Evolutionary conservation across 2,113 vertebrate species (phyloP).

Genomic region (Grus americana): DNA sequence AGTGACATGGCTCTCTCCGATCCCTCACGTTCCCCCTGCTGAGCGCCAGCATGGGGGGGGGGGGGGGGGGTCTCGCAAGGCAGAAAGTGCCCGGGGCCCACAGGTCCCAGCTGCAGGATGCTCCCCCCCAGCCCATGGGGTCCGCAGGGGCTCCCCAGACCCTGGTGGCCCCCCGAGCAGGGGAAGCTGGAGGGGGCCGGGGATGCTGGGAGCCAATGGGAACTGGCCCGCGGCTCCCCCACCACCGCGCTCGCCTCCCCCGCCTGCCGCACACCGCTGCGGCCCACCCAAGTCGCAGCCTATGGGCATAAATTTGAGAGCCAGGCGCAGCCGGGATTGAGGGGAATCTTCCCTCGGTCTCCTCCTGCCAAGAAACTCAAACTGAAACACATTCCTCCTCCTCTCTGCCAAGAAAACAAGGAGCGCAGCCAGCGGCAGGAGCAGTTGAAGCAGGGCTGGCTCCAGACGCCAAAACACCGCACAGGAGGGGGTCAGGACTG

Average conservation of each 20-base stretch:
- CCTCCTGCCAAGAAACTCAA: constrained; percentile 72
- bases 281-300: constrained; percentile 74
- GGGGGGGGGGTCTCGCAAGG: too few species aligned
- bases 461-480: constrained; percentile 2
- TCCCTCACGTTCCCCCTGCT: fast-evolving
- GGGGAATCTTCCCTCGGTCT: constrained; percentile 55
- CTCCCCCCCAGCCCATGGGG: background rate
- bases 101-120: background rate
- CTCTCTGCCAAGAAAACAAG: constrained; percentile 65
- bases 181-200: background rate
- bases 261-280: constrained; percentile 40
- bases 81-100: background rate
- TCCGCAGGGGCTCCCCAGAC: background rate
- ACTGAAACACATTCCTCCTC: constrained; percentile 71
- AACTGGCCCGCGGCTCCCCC: constrained; percentile 7
- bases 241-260: constrained; percentile 37
- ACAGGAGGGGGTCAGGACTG: constrained; percentile 13
- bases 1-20: fast-evolving
- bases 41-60: background rate
- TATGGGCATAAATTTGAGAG: constrained; percentile 71
- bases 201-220: background rate
- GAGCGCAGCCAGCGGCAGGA: constrained; percentile 52
- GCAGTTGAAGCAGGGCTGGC: background rate
- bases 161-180: background rate
- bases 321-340: constrained; percentile 57